Conservation (phyloP, 2,888 invertebrate genomes). For the Trilocha varians region DNA sequence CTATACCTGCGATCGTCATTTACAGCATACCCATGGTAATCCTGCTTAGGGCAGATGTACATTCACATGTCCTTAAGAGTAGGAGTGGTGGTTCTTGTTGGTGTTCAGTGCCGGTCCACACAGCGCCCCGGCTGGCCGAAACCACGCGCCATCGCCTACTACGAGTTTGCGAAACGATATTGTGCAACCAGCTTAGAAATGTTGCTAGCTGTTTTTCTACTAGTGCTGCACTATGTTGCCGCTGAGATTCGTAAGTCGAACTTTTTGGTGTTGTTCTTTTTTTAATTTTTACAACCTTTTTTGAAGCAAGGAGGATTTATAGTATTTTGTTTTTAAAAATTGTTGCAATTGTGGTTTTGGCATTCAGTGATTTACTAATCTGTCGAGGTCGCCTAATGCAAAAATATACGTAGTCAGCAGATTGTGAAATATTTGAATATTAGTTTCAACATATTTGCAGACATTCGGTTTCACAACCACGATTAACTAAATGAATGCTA, state of each 20-base stretch:
- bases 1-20: too few relatives aligned
- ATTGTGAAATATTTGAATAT: not conserved
- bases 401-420: not conserved
- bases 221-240: slow-evolving; percentile 45
- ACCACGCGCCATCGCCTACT: slow-evolving; percentile 26
- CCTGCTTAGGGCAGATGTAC: slow-evolving; percentile 37
- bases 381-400: too few relatives aligned
- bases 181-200: slow-evolving; percentile 45
- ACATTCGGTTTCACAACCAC: not conserved
- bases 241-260: slow-evolving; percentile 60
- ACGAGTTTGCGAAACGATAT: slow-evolving; percentile 33
- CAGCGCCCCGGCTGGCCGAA: slow-evolving; percentile 55
- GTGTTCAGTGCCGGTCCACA: slow-evolving; percentile 50
- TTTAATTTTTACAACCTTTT: not conserved
- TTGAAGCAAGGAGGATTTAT: too few relatives aligned
- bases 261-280: not conserved
- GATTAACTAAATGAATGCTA: not conserved
- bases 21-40: slow-evolving; percentile 4
- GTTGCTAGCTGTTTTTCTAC: slow-evolving; percentile 42
- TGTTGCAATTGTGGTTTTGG: too few relatives aligned
- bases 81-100: slow-evolving; percentile 27
- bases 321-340: too few relatives aligned
- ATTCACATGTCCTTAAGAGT: slow-evolving; percentile 34
- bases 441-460: not conserved
- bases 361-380: too few relatives aligned